Conservation (phyloP, 2,888 invertebrate genomes). For the Dyspetes luteomarginatus region DNA sequence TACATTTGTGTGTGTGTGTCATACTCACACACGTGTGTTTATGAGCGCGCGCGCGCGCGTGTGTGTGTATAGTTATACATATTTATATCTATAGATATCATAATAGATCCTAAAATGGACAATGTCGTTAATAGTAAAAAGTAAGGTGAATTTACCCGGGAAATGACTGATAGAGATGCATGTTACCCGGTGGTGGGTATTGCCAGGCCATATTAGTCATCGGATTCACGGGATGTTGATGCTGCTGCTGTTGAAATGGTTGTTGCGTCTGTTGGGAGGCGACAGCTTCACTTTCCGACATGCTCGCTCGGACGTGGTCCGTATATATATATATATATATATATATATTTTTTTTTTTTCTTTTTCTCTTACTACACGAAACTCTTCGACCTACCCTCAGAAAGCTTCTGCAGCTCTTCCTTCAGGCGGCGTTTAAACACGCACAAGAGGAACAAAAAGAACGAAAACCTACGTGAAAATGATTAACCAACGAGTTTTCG, state of each 20-base stretch:
- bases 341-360: slow-evolving; percentile 12
- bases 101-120: background rate
- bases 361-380: slow-evolving; percentile 33
- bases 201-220: slow-evolving; percentile 83
- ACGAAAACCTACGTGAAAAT: slow-evolving; percentile 10
- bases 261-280: slow-evolving; percentile 81
- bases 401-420: slow-evolving; percentile 24
- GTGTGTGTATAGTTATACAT: too few relatives aligned
- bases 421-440: background rate
- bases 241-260: slow-evolving; percentile 75
- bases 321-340: too few relatives aligned
- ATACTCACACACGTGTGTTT: too few relatives aligned
- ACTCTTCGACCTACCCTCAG: slow-evolving; percentile 66
- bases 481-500: slow-evolving; percentile 13
- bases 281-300: slow-evolving; percentile 82
- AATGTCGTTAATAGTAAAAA: slow-evolving; percentile 1
- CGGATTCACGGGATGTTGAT: slow-evolving; percentile 70
- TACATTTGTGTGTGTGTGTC: too few relatives aligned
- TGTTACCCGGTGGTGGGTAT: slow-evolving; percentile 80
- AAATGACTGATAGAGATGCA: slow-evolving; percentile 80
- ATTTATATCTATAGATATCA: too few relatives aligned
- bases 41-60: too few relatives aligned
- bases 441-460: slow-evolving; percentile 8
- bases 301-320: slow-evolving; percentile 69
- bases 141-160: slow-evolving; percentile 76